Base-by-base conservation (phyloP, 1,140 invertebrate genomes). In the Drosophila repletoides region DNA sequence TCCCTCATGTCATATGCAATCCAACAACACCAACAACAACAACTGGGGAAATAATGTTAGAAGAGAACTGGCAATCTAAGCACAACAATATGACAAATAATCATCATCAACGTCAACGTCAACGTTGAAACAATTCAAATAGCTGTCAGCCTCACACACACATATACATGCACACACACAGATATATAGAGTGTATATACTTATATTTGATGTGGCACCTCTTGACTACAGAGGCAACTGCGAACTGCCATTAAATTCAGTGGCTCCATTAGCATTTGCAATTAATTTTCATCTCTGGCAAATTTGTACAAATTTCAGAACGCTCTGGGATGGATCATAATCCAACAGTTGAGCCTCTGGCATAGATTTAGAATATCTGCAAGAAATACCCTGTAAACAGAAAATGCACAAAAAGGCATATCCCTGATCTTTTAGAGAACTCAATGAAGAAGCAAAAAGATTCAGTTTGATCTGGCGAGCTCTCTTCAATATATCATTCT, bases 251-350 rank as follows among this genome's bases (percentile, higher is more conserved):
- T 72, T 40, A 58, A 48, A 58, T 55, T 52, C 38, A 24, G 51
- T 48, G 33, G 63, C 46, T 72, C 72, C 76, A 83, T 81, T 81
- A 83, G 72, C 59, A 79, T 71, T 74, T 28, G 56, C 79, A 77
- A 81, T 81, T 77, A 83, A 81, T 81, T 77, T 77, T 48, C 74
- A 81, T 77, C 52, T 70, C 40, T 70, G 41, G 38, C 66, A 67
- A 65, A 72, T 72, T 81, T 76, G 71, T 58, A 56, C 58, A 72
- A 72, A 68, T 72, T 76, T 61, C 48, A 22, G 52, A 73, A 60
- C 46, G 40, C 60, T 68, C 21, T 28, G 64, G 56, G 22, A 40
- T 52, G 63, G 49, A 66, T 49, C 19, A 63, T 63, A 64, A 51
- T 33, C 48, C 56, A 56, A 15, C 56, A 52, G 36, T 26, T 33